Base-by-base conservation (phyloP, 1,140 invertebrate species). In the Bombus fervidus region DNA sequence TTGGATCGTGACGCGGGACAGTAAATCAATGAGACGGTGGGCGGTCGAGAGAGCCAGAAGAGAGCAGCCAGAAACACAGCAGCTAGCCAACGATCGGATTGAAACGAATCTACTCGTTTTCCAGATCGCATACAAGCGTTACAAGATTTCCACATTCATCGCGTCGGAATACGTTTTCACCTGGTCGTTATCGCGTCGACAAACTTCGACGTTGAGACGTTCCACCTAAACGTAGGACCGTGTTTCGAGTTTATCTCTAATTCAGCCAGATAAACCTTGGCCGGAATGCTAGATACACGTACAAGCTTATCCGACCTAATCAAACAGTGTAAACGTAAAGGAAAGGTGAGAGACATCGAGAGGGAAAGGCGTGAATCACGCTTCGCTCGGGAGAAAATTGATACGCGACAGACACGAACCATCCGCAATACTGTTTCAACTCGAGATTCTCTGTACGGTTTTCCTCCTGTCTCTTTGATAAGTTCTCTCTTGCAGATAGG, bases 11-110 rank as follows among this genome's bases (percentile, higher is more conserved):
- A 15, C 81, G 71, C 39, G 34, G 66, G 43, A 84, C 74, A 74
- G 74, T 86, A 87, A 87, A 84, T 87, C 82, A 85, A 84, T 74
- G 73, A 18, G 59, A 53, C 69, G 22, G 78, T 81, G 85, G 78
- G 80, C 85, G 80, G 80, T 43, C 53, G 53, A 81, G 57, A 28
- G 53, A 62, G 28, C 66, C 47, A 53, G 47, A 47, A 73, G 41
- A 12, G 39, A 72, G 69, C 66, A 47, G n/a, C 28, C 74, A 59
- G 73, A 41, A 78, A 28, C 28, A 10, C 31, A 57, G n/a, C 31
- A 43, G 3, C 28, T 10, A 31, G 47, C 34, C 43, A 69, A 31
- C 37, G 41, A 84, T 71, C 75, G 75, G 37, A 31, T 31, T 12
- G 13, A 62, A 64, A 34, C 43, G 43, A n/a, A 43, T 78, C 10